Evolutionary conservation across 2,113 vertebrate species (phyloP).

Genomic region (Callithrix jacchus): DNA sequence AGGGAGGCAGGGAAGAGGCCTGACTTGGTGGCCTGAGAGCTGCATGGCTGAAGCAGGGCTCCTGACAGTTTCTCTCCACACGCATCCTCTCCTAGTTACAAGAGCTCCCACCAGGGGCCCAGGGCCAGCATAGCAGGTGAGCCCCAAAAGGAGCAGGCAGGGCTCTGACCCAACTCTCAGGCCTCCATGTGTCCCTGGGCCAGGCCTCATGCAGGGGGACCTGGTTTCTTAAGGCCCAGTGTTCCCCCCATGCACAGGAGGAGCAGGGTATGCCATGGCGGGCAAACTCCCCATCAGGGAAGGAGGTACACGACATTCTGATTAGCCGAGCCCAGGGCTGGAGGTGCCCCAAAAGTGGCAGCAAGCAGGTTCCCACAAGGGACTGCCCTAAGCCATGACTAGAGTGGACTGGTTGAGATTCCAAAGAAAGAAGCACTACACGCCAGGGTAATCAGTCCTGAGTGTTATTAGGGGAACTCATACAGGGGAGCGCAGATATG

Average conservation of each 20-base stretch:
- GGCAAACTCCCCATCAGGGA: neutral
- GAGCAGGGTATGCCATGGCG: neutral
- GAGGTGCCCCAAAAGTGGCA: neutral
- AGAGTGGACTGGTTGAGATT: neutral
- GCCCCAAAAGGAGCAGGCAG: neutral
- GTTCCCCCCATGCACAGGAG: neutral
- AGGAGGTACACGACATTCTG: neutral
- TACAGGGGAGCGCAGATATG: neutral
- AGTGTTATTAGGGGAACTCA: neutral
- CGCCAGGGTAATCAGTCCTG: neutral
- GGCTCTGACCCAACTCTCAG: neutral
- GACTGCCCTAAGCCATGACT: neutral
- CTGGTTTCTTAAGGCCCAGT: neutral
- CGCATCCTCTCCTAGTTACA: neutral
- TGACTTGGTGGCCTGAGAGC: neutral
- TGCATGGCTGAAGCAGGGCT: neutral
- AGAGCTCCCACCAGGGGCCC: neutral
- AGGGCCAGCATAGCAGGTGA: neutral
- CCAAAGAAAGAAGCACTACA: neutral
- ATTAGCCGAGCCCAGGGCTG: neutral
- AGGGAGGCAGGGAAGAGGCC: neutral
- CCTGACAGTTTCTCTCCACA: neutral
- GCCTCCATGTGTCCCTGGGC: neutral
- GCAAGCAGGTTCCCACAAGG: neutral
- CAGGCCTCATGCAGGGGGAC: neutral